Evolutionary conservation across 1,140 invertebrate genomes (phyloP), one percentile per base, ranked within the genome.

Genomic region (Aphelenchoides besseyi): DNA sequence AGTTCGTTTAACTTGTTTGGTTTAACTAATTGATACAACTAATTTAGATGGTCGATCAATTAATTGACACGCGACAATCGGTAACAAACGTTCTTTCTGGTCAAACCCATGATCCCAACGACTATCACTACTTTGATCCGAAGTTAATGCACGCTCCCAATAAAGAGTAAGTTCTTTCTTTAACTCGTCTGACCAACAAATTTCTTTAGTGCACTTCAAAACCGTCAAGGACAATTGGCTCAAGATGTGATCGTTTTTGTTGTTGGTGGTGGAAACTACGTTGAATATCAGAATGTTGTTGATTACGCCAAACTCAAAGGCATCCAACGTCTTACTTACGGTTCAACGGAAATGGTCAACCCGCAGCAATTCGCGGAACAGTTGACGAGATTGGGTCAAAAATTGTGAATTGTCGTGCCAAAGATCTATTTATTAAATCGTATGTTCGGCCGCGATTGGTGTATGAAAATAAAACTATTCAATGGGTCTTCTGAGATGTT

Each of bases 241-340:
- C 69, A 78, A 57, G 82, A 85, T 37, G 79, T 83, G 1, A 75
- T 97, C 76, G 94, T 98, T 5, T 98, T 98, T 86, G 88, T 98
- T 62, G 92, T 98, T 32, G 96, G 96, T 63, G 96, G 96, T 70
- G 96, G 96, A 33, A 98, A 97, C 88, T 98, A 98, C 84, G 97
- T 97, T 79, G 96, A 99, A 86, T 98, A 98, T 85, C 95, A 98
- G 85, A 98, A 99, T 88, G 88, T 99, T 37, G 89, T 93, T 35
- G 95, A 98, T 85, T 97, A 95, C 85, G 91, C 91, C 16, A 96
- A 93, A 87, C 89, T 32, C 1, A 84, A 82, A 41, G 73, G 88
- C 86, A 77, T 84, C n/a, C 92, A 92, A 85, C 89, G 91, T 82
- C 91, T 98, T 57, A 91, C 95, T 33, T 98, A 98, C 85, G 96